Evolutionary conservation across 2,797 vertebrate species (phyloP).

Genomic region (Microctenopoma steveboyesi): DNA sequence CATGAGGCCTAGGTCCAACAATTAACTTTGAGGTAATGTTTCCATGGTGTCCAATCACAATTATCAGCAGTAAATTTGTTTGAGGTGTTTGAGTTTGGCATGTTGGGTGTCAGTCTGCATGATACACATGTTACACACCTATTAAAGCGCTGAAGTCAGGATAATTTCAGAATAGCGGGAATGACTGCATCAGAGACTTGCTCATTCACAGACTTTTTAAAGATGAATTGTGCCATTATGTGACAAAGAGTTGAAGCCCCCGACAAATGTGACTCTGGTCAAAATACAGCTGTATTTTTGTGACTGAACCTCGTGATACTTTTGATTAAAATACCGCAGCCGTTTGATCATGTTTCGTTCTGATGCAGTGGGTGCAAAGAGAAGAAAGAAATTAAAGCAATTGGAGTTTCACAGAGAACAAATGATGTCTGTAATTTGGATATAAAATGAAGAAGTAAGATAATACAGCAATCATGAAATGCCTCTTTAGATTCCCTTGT

Average conservation of each 20-base stretch:
- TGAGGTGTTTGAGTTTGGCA: constrained; percentile 21
- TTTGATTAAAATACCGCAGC: constrained; percentile 7
- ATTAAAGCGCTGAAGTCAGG: constrained; percentile 48
- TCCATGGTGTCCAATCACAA: constrained; percentile 43
- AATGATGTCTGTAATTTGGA: not conserved
- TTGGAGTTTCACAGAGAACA: not conserved
- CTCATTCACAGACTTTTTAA: constrained; percentile 46
- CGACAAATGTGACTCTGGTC: constrained; percentile 21
- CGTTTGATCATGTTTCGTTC: constrained; percentile 4
- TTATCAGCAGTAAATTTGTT: constrained; percentile 39
- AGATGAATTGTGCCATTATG: constrained; percentile 48
- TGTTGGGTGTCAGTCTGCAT: constrained; percentile 29
- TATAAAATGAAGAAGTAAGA: not conserved
- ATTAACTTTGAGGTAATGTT: constrained; percentile 54
- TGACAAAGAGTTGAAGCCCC: constrained; percentile 25
- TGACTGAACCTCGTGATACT: not conserved
- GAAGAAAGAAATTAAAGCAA: not conserved
- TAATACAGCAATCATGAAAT: not conserved
- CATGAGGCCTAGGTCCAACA: constrained; percentile 40
- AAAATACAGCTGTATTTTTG: constrained; percentile 15
- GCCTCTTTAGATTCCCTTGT: not conserved
- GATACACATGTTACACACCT: constrained; percentile 41
- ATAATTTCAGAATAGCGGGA: constrained; percentile 25
- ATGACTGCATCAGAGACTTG: constrained; percentile 16
- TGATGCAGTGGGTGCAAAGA: not conserved